A percentile compares a stretch with the other conserved stretches of the same genome.
Conservation (phyloP, 2,113 vertebrate species). For the Petrocephalus microphthalmus region DNA sequence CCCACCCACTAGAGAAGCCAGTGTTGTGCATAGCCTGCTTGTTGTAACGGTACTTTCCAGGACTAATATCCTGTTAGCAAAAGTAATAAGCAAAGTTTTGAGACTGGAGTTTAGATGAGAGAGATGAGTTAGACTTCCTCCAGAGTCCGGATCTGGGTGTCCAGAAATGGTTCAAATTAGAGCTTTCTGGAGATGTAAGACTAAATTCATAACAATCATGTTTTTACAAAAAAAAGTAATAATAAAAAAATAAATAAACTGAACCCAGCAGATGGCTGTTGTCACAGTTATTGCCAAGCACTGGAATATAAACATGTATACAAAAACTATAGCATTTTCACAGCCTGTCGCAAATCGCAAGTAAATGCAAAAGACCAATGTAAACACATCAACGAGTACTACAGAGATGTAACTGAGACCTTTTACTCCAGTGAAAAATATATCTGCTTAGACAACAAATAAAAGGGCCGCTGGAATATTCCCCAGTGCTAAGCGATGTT, state of each 20-base stretch:
- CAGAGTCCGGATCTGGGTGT: not conserved
- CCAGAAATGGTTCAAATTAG: not conserved
- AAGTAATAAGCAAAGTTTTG: not conserved
- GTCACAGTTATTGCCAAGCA: not conserved
- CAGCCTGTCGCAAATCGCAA: not conserved
- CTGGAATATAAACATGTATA: not conserved
- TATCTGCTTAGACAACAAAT: not conserved
- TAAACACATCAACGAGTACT: not conserved
- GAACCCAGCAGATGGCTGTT: not conserved
- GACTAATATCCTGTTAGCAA: not conserved
- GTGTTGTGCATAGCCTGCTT: not conserved
- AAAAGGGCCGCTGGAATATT: not conserved
- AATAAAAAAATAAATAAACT: not conserved
- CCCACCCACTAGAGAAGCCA: not conserved
- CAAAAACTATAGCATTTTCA: not conserved
- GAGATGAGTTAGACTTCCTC: not conserved
- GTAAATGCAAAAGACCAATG: not conserved
- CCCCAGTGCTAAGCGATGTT: not conserved
- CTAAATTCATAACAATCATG: not conserved
- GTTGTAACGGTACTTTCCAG: not conserved
- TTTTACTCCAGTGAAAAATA: not conserved
- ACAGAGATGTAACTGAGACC: not conserved
- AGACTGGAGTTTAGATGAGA: not conserved
- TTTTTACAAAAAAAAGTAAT: not conserved
- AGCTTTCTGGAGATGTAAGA: not conserved